Conservation (phyloP, 2,888 invertebrate species). For the Lycophotia porphyrea region DNA sequence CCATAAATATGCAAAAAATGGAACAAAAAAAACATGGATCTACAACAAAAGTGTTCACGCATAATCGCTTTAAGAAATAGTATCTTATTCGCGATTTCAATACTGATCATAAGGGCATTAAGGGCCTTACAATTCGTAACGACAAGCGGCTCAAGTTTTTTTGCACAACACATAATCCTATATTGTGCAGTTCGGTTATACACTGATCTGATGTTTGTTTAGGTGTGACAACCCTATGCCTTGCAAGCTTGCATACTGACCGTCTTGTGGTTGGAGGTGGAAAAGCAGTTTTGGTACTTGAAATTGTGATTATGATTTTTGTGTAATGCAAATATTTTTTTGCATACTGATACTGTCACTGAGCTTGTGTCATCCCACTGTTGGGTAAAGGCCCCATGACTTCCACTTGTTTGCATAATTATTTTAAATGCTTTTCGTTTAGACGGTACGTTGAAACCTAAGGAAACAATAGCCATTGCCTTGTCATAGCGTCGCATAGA, state of each 20-base stretch:
- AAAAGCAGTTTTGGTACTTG: conserved; percentile 64
- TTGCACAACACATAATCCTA: conserved; percentile 53
- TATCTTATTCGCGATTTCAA: conserved; percentile 15
- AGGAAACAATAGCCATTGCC: neutral
- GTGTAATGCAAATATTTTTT: neutral
- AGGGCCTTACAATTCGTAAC: conserved; percentile 31
- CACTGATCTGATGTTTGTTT: conserved; percentile 72
- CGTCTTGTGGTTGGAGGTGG: conserved; percentile 50
- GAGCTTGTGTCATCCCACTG: neutral
- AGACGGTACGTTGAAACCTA: neutral
- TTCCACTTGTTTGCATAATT: neutral
- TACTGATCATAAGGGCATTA: conserved; percentile 25
- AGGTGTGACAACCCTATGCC: conserved; percentile 74
- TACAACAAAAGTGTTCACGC: neutral
- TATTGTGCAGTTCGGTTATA: conserved; percentile 61
- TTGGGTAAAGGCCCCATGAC: neutral
- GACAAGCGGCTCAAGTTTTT: conserved; percentile 38
- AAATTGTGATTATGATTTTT: neutral
- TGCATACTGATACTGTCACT: neutral
- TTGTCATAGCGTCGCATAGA: neutral
- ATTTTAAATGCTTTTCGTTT: neutral
- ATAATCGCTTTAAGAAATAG: neutral
- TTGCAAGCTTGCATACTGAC: conserved; percentile 68
- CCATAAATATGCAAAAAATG: neutral
- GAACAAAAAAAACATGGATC: neutral